phyloP scores from a whole-genome alignment of 2,797 vertebrate species.

The Melanotaenia maccullochi region DNA sequence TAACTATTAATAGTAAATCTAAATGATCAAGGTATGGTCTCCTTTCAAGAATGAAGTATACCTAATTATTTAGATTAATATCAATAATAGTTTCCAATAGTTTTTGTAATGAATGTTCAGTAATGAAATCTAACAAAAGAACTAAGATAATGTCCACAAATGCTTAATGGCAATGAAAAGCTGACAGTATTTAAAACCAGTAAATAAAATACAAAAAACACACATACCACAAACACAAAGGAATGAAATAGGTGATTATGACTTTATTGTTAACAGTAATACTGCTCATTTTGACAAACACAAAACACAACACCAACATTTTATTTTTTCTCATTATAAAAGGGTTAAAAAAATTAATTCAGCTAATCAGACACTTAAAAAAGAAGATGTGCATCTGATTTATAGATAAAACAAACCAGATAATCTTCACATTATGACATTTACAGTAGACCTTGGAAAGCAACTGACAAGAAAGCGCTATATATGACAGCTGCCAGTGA shows the following conservation, averaged over 20 bases:
- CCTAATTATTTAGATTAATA: too few species aligned
- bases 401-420: constrained; percentile 27
- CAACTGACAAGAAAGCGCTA: constrained; percentile 15
- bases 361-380: constrained; percentile 34
- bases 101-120: neutral
- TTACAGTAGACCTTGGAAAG: constrained; percentile 20
- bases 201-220: neutral
- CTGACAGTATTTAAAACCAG: neutral
- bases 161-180: neutral
- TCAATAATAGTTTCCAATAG: too few species aligned
- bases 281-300: neutral
- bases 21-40: too few species aligned
- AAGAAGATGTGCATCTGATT: constrained; percentile 18
- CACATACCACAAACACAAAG: neutral
- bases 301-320: constrained; percentile 5
- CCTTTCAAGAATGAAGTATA: too few species aligned
- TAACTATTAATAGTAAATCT: too few species aligned
- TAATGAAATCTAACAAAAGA: neutral
- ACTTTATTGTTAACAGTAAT: neutral
- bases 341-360: constrained; percentile 28
- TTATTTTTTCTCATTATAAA: constrained; percentile 60
- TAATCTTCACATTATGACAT: constrained; percentile 21
- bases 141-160: neutral
- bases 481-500: constrained; percentile 55
- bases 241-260: neutral